A percentile compares a stretch with the other conserved stretches of the same genome.
phyloP scores from a whole-genome alignment of 2,888 invertebrate species.

The Balanococcus diminutus region DNA sequence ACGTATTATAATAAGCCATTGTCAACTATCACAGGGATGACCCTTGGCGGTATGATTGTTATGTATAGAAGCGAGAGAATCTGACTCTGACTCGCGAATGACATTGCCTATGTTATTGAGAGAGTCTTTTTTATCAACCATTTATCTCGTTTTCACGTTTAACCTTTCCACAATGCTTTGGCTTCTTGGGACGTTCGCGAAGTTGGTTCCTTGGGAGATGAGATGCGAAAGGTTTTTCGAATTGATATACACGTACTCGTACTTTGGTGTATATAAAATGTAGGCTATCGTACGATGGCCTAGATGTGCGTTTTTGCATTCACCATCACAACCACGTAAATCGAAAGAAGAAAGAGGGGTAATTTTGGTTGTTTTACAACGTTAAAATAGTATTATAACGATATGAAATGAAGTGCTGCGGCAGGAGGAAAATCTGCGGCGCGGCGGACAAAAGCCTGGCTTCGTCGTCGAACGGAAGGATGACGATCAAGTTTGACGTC shows the following conservation, averaged over 20 bases:
- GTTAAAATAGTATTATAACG: constrained; percentile 44
- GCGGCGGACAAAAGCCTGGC: constrained; percentile 17
- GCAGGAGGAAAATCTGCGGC: constrained; percentile 39
- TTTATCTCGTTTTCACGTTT: constrained; percentile 24
- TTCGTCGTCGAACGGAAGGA: constrained; percentile 40
- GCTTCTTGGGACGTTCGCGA: neutral
- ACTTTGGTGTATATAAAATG: too few relatives aligned
- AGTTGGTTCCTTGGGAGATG: neutral
- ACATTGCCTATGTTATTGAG: neutral
- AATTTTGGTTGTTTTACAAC: constrained; percentile 3
- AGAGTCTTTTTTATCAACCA: neutral
- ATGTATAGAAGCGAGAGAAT: neutral
- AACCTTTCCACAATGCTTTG: neutral
- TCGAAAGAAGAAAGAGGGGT: neutral
- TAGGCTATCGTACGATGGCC: too few relatives aligned
- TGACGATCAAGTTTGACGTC: constrained; percentile 49
- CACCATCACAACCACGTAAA: too few relatives aligned
- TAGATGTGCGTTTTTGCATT: too few relatives aligned
- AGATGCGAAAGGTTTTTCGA: neutral
- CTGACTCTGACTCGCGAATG: constrained; percentile 1
- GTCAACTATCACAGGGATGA: neutral
- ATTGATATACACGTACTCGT: too few relatives aligned
- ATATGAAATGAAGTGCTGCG: constrained; percentile 24
- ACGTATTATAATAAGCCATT: constrained; percentile 40
- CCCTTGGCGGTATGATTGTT: neutral